Conservation (phyloP, 2,797 vertebrate species). For the Enteromius argenteus region DNA sequence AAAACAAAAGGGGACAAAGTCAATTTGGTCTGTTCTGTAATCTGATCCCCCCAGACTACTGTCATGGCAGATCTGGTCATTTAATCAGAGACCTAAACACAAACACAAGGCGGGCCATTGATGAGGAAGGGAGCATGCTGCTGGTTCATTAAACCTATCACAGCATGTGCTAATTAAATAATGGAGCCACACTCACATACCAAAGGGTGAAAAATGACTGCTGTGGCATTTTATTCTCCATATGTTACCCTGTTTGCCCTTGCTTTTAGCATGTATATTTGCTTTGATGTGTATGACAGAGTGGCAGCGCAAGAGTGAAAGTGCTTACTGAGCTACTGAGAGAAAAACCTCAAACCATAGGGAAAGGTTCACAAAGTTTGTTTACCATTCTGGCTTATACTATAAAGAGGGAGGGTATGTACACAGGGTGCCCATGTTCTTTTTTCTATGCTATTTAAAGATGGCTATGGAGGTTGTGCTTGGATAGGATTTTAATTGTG, state of each 20-base stretch:
- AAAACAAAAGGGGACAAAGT: conserved; percentile 54
- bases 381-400: neutral
- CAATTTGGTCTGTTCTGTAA: conserved; percentile 54
- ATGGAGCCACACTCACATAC: conserved; percentile 55
- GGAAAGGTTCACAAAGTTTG: conserved; percentile 15
- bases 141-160: conserved; percentile 63
- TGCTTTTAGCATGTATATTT: conserved; percentile 41
- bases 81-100: conserved; percentile 55
- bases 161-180: conserved; percentile 66
- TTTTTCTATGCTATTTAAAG: neutral
- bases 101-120: conserved; percentile 28
- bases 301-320: neutral
- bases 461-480: neutral
- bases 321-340: neutral
- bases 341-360: neutral
- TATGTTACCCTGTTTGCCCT: conserved; percentile 32
- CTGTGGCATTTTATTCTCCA: conserved; percentile 65
- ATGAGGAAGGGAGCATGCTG: conserved; percentile 43
- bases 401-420: conserved; percentile 16
- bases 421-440: neutral
- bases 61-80: conserved; percentile 55
- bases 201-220: conserved; percentile 65
- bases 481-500: neutral
- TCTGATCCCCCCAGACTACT: conserved; percentile 48
- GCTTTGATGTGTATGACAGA: conserved; percentile 7